These are phyloP conservation scores for Hypena proboscidalis DNA, from an alignment of 2,888 invertebrate species.

Conservation along the genomic window DNA sequence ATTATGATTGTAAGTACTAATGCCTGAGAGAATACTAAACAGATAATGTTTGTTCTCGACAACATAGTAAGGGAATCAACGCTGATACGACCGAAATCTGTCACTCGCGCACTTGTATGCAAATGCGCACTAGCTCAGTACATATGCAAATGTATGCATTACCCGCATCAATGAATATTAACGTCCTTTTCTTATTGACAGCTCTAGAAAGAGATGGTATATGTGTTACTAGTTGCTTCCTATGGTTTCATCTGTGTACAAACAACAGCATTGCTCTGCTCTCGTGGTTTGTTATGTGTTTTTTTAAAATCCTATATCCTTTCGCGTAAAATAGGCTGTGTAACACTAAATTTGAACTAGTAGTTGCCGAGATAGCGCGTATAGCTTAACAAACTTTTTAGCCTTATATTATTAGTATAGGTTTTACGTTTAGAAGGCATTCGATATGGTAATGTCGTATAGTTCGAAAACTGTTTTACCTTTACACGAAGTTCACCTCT, in stretches of 20 bases:
- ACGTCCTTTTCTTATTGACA: conserved; percentile 26
- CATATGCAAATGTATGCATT: conserved; percentile 48
- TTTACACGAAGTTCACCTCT: conserved; percentile 50
- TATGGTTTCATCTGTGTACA: too few species aligned
- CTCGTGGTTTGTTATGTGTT: too few species aligned
- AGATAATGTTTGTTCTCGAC: conserved; percentile 10
- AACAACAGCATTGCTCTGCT: too few species aligned
- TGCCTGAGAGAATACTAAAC: conserved; percentile 6
- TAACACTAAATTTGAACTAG: too few species aligned
- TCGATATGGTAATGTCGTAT: conserved; percentile 42
- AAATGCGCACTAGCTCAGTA: conserved; percentile 41
- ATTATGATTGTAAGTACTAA: conserved; percentile 13
- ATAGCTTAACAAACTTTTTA: too few species aligned
- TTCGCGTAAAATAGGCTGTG: too few species aligned
- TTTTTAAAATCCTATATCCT: too few species aligned
- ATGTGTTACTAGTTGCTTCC: too few species aligned
- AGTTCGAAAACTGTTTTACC: conserved; percentile 39
- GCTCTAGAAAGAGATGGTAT: conserved; percentile 18
- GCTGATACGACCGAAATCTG: conserved; percentile 51
- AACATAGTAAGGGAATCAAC: conserved; percentile 38
- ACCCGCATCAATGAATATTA: conserved; percentile 39
- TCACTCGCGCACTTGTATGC: conserved; percentile 53
- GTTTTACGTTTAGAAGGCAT: conserved; percentile 35
- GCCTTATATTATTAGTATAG: too few species aligned
- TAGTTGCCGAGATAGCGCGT: too few species aligned